Percentiles rank a stretch among this genome's conserved stretches.
phyloP scores from a whole-genome alignment of 2,113 vertebrate species.

The Oxygymnocypris stewartii region DNA sequence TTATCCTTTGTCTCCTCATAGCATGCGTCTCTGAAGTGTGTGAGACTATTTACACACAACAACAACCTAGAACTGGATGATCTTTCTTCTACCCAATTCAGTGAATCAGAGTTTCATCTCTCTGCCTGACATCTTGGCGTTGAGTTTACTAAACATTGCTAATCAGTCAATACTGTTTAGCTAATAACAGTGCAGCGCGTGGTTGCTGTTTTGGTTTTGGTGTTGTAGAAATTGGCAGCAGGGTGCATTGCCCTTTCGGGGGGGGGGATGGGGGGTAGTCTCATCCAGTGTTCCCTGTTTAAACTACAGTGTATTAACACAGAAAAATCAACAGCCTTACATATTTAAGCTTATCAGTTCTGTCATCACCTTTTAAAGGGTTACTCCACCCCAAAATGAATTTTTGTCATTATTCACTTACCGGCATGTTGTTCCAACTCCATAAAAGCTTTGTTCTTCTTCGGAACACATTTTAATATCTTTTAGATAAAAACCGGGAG shows the following conservation, averaged over 20 bases:
- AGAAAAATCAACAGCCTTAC: not conserved
- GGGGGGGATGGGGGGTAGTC: conserved; percentile 2
- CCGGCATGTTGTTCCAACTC: too few species aligned
- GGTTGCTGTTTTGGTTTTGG: conserved; percentile 62
- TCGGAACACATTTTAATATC: too few species aligned
- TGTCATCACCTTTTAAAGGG: not conserved
- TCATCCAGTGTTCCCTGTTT: conserved; percentile 31
- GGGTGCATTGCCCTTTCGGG: conserved; percentile 58
- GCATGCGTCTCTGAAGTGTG: conserved; percentile 74
- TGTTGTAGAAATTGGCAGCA: conserved; percentile 59
- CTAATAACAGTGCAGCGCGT: conserved; percentile 69
- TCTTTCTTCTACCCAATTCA: conserved; percentile 55
- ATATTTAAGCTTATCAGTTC: conserved; percentile 12
- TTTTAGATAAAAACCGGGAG: too few species aligned
- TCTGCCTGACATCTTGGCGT: conserved; percentile 67
- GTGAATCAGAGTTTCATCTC: conserved; percentile 67
- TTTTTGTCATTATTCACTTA: too few species aligned
- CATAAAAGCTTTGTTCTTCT: too few species aligned
- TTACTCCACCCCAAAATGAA: too few species aligned
- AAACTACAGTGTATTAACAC: not conserved
- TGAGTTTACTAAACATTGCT: conserved; percentile 78
- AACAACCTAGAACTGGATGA: conserved; percentile 59
- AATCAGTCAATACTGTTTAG: conserved; percentile 75
- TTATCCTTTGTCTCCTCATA: not conserved
- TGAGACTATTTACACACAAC: conserved; percentile 76